phyloP scores from a whole-genome alignment of 2,888 invertebrate species.

The Philereme vetulata region DNA sequence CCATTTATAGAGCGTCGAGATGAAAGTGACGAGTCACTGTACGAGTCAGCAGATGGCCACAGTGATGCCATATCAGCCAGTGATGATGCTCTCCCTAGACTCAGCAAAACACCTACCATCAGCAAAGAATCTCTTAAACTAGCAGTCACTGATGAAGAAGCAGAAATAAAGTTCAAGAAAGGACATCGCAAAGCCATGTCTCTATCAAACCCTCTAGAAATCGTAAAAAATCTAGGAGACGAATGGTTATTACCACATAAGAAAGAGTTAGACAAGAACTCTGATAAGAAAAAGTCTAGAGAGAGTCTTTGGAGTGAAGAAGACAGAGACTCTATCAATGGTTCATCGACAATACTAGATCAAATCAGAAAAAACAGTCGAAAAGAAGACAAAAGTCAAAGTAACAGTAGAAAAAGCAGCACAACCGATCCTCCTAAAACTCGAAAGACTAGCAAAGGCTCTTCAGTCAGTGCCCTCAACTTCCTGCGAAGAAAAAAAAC shows the following conservation, averaged over 20 bases:
- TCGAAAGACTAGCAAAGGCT: constrained; percentile 73
- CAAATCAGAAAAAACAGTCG: constrained; percentile 70
- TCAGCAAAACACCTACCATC: constrained; percentile 71
- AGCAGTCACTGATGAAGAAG: constrained; percentile 77
- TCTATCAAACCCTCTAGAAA: constrained; percentile 76
- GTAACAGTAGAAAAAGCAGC: constrained; percentile 63
- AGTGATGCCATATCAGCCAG: constrained; percentile 76
- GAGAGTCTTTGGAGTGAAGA: constrained; percentile 81
- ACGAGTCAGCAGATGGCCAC: constrained; percentile 78
- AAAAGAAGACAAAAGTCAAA: constrained; percentile 67
- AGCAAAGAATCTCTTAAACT: constrained; percentile 78
- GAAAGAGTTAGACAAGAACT: constrained; percentile 68
- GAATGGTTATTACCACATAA: constrained; percentile 75
- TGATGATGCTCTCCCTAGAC: constrained; percentile 69
- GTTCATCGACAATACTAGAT: constrained; percentile 66
- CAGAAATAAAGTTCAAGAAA: constrained; percentile 64
- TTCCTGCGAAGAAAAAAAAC: constrained; percentile 75
- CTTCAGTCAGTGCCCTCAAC: constrained; percentile 73
- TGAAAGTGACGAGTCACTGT: constrained; percentile 78
- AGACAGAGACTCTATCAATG: constrained; percentile 73
- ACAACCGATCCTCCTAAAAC: constrained; percentile 65
- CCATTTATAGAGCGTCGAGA: constrained; percentile 72
- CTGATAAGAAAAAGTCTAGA: constrained; percentile 74
- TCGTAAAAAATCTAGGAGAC: constrained; percentile 75
- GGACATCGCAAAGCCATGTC: constrained; percentile 80